Evolutionary conservation across 1,140 invertebrate species (phyloP).

Genomic region (Paraescarpia echinospica): DNA sequence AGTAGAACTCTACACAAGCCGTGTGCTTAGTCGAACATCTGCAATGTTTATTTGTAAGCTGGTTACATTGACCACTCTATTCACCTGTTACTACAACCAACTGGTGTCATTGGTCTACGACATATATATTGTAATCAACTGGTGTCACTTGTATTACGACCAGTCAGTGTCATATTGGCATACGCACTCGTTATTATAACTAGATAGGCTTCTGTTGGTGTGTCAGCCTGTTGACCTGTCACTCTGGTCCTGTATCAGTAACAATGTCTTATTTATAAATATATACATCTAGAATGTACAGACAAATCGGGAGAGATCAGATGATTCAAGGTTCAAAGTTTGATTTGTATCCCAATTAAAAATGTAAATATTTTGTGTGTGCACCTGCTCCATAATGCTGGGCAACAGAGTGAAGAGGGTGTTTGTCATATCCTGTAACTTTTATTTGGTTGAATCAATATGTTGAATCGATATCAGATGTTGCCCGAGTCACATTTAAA

Average conservation of each 20-base stretch:
- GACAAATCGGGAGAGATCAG: neutral
- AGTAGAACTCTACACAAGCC: neutral
- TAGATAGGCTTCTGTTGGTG: neutral
- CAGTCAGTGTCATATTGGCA: neutral
- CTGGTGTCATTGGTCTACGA: neutral
- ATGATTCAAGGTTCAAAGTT: no score
- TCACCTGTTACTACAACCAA: neutral
- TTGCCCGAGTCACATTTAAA: no score
- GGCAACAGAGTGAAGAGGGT: no score
- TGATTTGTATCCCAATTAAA: neutral
- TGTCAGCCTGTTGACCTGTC: neutral
- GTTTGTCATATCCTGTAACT: no score
- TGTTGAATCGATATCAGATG: no score
- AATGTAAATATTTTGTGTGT: neutral
- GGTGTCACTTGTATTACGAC: neutral
- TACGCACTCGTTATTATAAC: neutral
- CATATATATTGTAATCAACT: neutral
- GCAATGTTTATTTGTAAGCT: neutral
- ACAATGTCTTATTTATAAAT: neutral
- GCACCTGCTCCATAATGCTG: no score
- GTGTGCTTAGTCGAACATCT: neutral
- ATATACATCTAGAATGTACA: neutral
- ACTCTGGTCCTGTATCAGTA: neutral
- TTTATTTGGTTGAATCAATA: no score
- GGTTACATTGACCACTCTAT: neutral